Evolutionary conservation across 2,888 invertebrate genomes (phyloP), one percentile per base, ranked within the genome.

Genomic region (Tineola bisselliella): DNA sequence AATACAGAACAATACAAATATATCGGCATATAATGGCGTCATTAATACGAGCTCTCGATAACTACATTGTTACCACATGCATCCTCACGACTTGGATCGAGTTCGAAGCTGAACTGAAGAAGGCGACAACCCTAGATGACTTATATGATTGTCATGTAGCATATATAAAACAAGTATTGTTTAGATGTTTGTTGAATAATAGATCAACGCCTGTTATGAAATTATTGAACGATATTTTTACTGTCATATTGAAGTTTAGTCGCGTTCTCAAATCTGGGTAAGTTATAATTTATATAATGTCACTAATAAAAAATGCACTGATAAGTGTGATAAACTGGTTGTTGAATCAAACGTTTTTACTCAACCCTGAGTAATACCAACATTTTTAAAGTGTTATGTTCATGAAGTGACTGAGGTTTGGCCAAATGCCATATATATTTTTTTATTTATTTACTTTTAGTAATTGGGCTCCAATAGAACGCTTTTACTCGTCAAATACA

Each of bases 21-120:
- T 91, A 91, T 68, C 88, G 94, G 0, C 92, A 94, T 70, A 88
- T 91, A 17, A 92, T 94, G 91, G 90, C 91, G 30, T 92, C 94
- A 62, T 91, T 94, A 71, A 89, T 94, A 54, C 89, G 92, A 62
- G 91, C 93, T 0, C 73, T 94, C 25, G 92, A 94, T 72, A 92
- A 91, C 77, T 94, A 94, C 72, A 89, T 94, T 61, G 91, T 92
- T 0, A 92, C 93, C 0, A 93, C 91, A 60, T 93, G 94, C 30
- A 83, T 94, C 30, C 90, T 92, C 60, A 88, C 90, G 0, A 92
- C 92, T 1, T 94, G 94, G 94, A 89, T 89, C 1, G 90, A 91
- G 63, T 92, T 94, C 65, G 91, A 92, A 67, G 89, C 89, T 63
- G 91, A 91, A 67, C 73, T 95, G 52, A 81, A 89, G 66, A 87